Evolutionary conservation across 1,140 invertebrate genomes (phyloP).

Genomic region (Laodelphax striatellus): DNA sequence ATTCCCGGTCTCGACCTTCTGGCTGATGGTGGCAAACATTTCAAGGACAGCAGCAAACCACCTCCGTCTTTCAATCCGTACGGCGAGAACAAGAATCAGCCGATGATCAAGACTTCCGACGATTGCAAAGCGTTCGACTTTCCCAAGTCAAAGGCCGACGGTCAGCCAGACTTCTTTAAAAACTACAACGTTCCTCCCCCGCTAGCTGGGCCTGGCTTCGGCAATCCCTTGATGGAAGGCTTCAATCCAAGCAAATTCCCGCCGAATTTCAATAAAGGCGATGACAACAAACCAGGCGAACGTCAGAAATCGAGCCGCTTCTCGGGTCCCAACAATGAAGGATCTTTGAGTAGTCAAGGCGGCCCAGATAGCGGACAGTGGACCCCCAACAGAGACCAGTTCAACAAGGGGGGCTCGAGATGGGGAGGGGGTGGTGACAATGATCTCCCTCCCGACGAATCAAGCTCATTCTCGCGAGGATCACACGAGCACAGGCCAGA

Average conservation of each 20-base stretch:
- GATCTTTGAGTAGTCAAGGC: background rate
- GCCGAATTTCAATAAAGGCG: slow-evolving; percentile 2
- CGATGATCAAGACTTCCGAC: slow-evolving; percentile 22
- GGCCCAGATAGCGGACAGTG: background rate
- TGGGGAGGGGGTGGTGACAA: slow-evolving; percentile 1
- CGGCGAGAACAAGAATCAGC: background rate
- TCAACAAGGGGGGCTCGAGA: background rate
- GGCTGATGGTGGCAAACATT: background rate
- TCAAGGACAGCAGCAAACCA: too few species aligned
- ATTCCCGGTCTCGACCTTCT: slow-evolving; percentile 25
- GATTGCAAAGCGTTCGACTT: slow-evolving; percentile 27
- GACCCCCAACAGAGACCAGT: background rate
- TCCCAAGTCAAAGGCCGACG: slow-evolving; percentile 10
- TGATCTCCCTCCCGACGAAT: background rate
- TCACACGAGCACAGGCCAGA: background rate
- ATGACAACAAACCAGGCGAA: too few species aligned
- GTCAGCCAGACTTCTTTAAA: background rate
- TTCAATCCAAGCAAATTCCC: slow-evolving; percentile 5
- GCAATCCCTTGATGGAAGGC: slow-evolving; percentile 9
- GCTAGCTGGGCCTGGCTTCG: background rate
- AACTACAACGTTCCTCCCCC: background rate
- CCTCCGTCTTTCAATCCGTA: too few species aligned
- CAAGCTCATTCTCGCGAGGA: background rate
- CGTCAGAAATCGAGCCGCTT: background rate
- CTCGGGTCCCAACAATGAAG: background rate